These are phyloP conservation scores for Neotoxoptera formosana DNA, from an alignment of 1,140 invertebrate genomes.

Conservation along the genomic window DNA sequence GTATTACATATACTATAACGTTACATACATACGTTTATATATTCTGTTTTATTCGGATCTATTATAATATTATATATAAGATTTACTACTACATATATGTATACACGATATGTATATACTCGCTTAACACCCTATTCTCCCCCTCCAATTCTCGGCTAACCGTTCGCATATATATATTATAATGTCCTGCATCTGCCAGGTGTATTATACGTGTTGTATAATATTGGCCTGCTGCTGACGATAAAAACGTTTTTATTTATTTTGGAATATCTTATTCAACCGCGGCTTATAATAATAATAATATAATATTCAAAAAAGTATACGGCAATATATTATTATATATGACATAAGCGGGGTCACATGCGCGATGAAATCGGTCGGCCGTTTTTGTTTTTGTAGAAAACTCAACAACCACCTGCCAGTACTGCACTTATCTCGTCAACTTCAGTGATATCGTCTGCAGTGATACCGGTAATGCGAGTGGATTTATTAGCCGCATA, in stretches of 20 bases:
- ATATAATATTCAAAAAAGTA: not conserved
- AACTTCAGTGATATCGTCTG: not conserved
- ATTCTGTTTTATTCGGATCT: not conserved
- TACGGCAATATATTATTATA: not conserved
- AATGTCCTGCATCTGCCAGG: not conserved
- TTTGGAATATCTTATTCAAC: not conserved
- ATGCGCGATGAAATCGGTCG: not conserved
- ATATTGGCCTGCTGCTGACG: not conserved
- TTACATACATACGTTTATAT: not conserved
- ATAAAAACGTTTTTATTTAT: not conserved
- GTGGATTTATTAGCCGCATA: not conserved
- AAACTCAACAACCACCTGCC: not conserved
- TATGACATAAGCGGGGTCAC: not conserved
- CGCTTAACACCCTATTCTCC: not conserved
- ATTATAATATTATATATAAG: not conserved
- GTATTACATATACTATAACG: not conserved
- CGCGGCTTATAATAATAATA: not conserved
- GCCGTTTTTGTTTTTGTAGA: not conserved
- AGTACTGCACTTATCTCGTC: not conserved
- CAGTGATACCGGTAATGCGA: not conserved
- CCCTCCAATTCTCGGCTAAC: not conserved
- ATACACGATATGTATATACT: not conserved
- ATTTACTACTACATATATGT: not conserved
- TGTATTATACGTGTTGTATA: not conserved
- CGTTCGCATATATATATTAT: not conserved